These are phyloP conservation scores for Helicorthomorpha holstii DNA, from an alignment of 1,140 invertebrate genomes.

Conservation along the genomic window DNA sequence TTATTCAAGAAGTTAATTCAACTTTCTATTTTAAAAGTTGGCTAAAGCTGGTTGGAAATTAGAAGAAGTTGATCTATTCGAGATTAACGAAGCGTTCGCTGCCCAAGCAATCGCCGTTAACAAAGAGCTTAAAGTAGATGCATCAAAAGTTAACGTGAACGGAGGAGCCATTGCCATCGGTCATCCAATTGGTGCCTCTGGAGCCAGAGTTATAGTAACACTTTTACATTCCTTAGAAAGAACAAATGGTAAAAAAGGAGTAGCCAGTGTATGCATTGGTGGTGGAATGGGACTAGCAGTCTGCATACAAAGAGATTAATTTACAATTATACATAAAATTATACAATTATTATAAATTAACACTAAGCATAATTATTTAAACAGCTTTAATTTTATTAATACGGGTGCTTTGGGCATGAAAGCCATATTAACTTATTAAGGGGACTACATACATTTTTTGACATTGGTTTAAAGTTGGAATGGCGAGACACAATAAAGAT, in stretches of 20 bases:
- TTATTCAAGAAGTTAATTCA: no score
- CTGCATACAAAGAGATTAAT: constrained; percentile 25
- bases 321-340: neutral
- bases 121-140: constrained; percentile 44
- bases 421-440: no score
- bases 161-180: constrained; percentile 39
- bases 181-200: constrained; percentile 39
- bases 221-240: constrained; percentile 45
- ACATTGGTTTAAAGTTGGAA: no score
- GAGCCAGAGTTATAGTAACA: constrained; percentile 53
- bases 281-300: constrained; percentile 86
- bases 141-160: constrained; percentile 41
- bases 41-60: constrained; percentile 58
- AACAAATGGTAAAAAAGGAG: constrained; percentile 45
- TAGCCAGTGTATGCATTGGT: constrained; percentile 70
- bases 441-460: no score
- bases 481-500: no score
- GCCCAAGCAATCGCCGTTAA: constrained; percentile 49
- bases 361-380: no score
- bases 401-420: no score
- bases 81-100: constrained; percentile 77
- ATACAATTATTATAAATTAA: neutral
- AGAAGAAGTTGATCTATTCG: constrained; percentile 70
- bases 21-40: constrained; percentile 33
- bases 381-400: no score